These are phyloP conservation scores for Neocrepidodera transversa DNA, from an alignment of 2,888 invertebrate genomes.

Conservation along the genomic window DNA sequence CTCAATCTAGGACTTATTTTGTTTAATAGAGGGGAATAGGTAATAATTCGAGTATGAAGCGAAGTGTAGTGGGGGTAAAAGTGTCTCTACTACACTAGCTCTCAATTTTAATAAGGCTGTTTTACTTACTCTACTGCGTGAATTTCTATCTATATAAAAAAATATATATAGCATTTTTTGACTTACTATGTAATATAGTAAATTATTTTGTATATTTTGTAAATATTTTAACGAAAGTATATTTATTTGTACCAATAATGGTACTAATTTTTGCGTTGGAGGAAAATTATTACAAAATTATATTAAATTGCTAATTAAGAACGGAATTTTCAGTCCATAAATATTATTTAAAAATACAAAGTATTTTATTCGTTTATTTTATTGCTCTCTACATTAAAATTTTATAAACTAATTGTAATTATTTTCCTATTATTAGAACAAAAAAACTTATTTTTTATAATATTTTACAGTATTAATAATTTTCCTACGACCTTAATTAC, in stretches of 20 bases:
- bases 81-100: conserved; percentile 2
- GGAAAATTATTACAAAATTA: neutral
- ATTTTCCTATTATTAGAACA: too few relatives aligned
- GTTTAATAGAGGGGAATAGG: conserved; percentile 39
- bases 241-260: conserved; percentile 51
- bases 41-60: neutral
- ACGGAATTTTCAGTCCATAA: too few relatives aligned
- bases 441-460: too few relatives aligned
- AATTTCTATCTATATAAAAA: conserved; percentile 35
- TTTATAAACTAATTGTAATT: too few relatives aligned
- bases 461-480: too few relatives aligned
- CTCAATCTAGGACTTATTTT: conserved; percentile 60
- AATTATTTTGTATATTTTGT: conserved; percentile 53
- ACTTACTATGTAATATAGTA: conserved; percentile 48
- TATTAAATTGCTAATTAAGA: too few relatives aligned
- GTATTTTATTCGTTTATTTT: too few relatives aligned
- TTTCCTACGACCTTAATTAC: conserved; percentile 36
- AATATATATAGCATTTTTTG: conserved; percentile 43
- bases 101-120: conserved; percentile 52
- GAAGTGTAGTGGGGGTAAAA: neutral
- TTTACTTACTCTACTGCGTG: conserved; percentile 46
- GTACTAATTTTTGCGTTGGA: conserved; percentile 29
- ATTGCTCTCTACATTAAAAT: too few relatives aligned
- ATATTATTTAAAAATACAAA: too few relatives aligned
- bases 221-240: conserved; percentile 47